Evolutionary conservation across 2,888 invertebrate genomes (phyloP).

Genomic region (Caenorhabditis sp.): DNA sequence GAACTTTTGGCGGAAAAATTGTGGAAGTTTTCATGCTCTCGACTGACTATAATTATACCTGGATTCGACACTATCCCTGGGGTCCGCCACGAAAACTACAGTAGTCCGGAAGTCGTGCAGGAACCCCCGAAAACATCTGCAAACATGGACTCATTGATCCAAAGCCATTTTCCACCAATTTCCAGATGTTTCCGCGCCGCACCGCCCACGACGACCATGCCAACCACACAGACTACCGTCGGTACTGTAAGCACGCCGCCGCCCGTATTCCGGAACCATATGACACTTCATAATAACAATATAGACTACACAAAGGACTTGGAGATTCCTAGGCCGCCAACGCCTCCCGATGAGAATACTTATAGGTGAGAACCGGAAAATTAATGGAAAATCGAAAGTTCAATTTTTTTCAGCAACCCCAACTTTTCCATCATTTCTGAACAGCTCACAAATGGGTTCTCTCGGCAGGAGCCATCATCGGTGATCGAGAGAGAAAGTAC

Average conservation of each 20-base stretch:
- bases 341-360: slow-evolving; percentile 35
- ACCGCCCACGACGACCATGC: slow-evolving; percentile 54
- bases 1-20: too few species aligned
- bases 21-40: too few species aligned
- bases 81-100: too few species aligned
- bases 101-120: too few species aligned
- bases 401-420: slow-evolving; percentile 64
- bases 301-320: slow-evolving; percentile 55
- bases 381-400: neutral
- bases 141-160: too few species aligned
- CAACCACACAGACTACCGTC: slow-evolving; percentile 50
- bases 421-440: slow-evolving; percentile 61
- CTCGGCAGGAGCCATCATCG: slow-evolving; percentile 74
- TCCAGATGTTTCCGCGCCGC: slow-evolving; percentile 62
- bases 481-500: slow-evolving; percentile 79
- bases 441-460: slow-evolving; percentile 49
- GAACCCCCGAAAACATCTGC: too few species aligned
- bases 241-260: slow-evolving; percentile 52
- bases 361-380: slow-evolving; percentile 31
- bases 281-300: slow-evolving; percentile 70
- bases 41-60: too few species aligned
- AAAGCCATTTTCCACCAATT: neutral
- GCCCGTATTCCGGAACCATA: slow-evolving; percentile 63
- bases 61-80: too few species aligned
- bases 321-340: slow-evolving; percentile 18